Evolutionary conservation across 2,797 vertebrate species (phyloP).

Genomic region (Rhynchonycteris naso): DNA sequence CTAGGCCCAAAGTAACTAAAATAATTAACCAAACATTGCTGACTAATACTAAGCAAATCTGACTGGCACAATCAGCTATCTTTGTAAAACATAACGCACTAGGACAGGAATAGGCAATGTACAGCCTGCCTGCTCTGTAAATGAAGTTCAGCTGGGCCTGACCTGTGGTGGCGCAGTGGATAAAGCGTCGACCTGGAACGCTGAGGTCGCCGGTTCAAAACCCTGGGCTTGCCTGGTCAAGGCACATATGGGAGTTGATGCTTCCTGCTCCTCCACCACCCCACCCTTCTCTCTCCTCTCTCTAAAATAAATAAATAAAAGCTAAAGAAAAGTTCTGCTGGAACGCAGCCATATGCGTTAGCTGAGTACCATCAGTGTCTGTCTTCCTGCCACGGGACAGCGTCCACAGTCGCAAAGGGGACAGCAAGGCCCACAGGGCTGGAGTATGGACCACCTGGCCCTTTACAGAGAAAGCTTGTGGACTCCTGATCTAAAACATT

Average conservation of each 20-base stretch:
- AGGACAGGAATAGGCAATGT: not conserved
- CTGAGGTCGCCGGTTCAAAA: no score
- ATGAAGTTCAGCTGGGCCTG: no score
- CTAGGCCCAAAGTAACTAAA: not conserved
- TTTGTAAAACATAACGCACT: not conserved
- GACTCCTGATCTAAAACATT: not conserved
- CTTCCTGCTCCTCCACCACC: no score
- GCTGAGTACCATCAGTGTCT: fast-evolving
- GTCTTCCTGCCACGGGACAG: not conserved
- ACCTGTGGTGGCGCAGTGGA: no score
- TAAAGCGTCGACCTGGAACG: no score
- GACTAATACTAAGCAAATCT: not conserved
- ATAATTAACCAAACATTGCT: not conserved
- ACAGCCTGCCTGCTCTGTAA: not conserved
- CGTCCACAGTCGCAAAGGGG: not conserved
- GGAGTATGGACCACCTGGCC: not conserved
- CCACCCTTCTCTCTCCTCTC: no score
- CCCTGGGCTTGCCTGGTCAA: no score
- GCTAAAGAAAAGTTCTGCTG: no score
- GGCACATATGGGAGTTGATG: no score
- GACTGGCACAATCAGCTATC: not conserved
- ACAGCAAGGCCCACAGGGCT: not conserved
- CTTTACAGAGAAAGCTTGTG: not conserved
- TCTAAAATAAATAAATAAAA: no score
- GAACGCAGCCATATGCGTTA: not conserved